These are phyloP conservation scores for Aphelinus certus DNA, from an alignment of 1,140 invertebrate species.

Conservation along the genomic window DNA sequence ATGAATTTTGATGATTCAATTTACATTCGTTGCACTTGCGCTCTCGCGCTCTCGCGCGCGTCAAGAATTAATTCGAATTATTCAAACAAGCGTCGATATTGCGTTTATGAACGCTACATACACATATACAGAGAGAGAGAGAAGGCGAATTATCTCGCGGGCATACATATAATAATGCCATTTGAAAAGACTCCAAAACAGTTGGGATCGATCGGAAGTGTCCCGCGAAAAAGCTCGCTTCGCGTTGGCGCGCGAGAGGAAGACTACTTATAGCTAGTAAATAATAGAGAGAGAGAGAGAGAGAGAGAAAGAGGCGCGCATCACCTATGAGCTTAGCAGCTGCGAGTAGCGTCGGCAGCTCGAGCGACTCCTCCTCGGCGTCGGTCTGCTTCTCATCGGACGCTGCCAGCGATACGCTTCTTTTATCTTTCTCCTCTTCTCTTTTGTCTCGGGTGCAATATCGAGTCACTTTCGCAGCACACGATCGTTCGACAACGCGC, in stretches of 20 bases:
- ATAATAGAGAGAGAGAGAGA: not conserved
- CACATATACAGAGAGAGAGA: not conserved
- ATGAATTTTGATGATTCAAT: too few species aligned
- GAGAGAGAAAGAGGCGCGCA: not conserved
- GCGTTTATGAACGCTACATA: not conserved
- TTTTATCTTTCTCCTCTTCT: not conserved
- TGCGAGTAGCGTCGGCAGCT: not conserved
- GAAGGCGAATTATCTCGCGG: not conserved
- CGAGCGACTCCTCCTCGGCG: conserved; percentile 28
- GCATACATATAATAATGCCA: not conserved
- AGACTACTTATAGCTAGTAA: not conserved
- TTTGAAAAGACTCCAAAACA: too few species aligned
- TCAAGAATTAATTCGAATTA: too few species aligned
- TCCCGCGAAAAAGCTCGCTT: too few species aligned
- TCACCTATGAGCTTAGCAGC: conserved; percentile 29
- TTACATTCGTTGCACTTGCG: too few species aligned
- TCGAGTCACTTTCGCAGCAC: too few species aligned
- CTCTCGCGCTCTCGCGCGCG: too few species aligned
- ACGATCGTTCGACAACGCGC: too few species aligned
- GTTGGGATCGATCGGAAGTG: too few species aligned
- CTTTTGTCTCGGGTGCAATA: too few species aligned
- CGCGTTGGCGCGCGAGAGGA: too few species aligned
- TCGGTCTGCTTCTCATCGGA: conserved; percentile 15
- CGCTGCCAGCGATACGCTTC: too few species aligned
- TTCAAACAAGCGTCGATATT: not conserved